phyloP scores from a whole-genome alignment of 2,888 invertebrate genomes.

The Gasteruption jaculator region DNA sequence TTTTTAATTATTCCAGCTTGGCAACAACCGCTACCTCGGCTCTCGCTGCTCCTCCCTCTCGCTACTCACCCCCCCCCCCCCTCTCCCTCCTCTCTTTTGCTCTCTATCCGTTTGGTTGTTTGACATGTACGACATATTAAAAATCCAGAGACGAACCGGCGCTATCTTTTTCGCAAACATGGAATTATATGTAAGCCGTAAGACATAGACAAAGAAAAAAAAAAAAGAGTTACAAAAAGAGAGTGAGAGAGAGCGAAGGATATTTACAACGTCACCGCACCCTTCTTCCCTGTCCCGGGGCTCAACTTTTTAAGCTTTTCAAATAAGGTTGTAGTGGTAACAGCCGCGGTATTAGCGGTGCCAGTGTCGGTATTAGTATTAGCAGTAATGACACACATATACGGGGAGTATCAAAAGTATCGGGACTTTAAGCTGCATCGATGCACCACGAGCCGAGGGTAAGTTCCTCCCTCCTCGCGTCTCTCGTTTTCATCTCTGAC shows the following conservation, averaged over 20 bases:
- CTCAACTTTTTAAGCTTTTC: too few relatives aligned
- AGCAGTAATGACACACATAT: too few relatives aligned
- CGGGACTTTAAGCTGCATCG: constrained; percentile 12
- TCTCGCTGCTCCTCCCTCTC: constrained; percentile 12
- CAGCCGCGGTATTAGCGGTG: too few relatives aligned
- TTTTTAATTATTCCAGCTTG: constrained; percentile 48
- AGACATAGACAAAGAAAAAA: constrained; percentile 52
- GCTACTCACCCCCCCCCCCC: constrained; percentile 8
- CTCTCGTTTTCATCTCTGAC: too few relatives aligned
- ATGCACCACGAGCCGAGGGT: constrained; percentile 18
- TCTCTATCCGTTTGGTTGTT: too few relatives aligned
- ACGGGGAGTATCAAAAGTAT: constrained; percentile 20
- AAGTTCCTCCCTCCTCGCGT: constrained; percentile 23
- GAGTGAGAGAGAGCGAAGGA: too few relatives aligned
- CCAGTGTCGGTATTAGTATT: too few relatives aligned
- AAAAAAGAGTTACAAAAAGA: too few relatives aligned
- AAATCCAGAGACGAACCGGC: constrained; percentile 37
- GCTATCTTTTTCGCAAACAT: constrained; percentile 58
- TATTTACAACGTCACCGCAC: too few relatives aligned
- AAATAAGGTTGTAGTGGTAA: too few relatives aligned
- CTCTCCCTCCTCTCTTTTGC: constrained; percentile 10
- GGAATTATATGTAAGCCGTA: constrained; percentile 64
- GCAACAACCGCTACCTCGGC: constrained; percentile 7
- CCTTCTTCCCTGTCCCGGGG: too few relatives aligned
- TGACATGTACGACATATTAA: constrained; percentile 49